Conservation (phyloP, 2,888 invertebrate species). For the Spilosoma lubricipeda region DNA sequence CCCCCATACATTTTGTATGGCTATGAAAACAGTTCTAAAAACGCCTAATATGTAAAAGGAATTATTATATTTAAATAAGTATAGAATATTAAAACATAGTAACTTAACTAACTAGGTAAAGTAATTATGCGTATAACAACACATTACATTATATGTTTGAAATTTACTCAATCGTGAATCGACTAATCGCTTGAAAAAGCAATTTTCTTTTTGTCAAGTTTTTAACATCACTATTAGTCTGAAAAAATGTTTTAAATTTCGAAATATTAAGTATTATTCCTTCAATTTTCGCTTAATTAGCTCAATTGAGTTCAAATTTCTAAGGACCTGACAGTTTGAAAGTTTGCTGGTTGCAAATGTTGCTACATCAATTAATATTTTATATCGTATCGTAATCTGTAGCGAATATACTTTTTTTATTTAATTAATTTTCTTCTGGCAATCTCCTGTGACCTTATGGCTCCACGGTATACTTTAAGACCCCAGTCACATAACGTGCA, state of each 20-base stretch:
- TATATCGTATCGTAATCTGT: background rate
- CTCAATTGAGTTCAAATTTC: background rate
- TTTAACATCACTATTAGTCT: background rate
- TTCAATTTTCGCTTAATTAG: background rate
- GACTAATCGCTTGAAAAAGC: background rate
- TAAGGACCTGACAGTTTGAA: background rate
- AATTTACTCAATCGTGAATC: background rate
- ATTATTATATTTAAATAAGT: background rate
- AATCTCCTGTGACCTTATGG: constrained; percentile 15
- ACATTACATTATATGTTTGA: background rate
- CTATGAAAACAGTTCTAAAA: constrained; percentile 15
- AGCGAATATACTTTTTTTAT: background rate
- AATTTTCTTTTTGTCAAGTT: background rate
- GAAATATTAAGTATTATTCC: background rate
- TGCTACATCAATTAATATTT: background rate
- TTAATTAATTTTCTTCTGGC: background rate
- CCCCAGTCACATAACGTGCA: constrained; percentile 52
- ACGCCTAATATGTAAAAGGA: background rate
- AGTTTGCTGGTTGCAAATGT: background rate
- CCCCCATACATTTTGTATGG: constrained; percentile 13
- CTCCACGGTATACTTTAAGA: constrained; percentile 35
- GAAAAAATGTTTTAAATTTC: too few relatives aligned
- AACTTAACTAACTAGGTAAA: too few relatives aligned
- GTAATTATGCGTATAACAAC: too few relatives aligned
- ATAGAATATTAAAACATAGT: too few relatives aligned